These are phyloP conservation scores for Chrysodeixis includens DNA, from an alignment of 2,888 invertebrate species.

Conservation along the genomic window DNA sequence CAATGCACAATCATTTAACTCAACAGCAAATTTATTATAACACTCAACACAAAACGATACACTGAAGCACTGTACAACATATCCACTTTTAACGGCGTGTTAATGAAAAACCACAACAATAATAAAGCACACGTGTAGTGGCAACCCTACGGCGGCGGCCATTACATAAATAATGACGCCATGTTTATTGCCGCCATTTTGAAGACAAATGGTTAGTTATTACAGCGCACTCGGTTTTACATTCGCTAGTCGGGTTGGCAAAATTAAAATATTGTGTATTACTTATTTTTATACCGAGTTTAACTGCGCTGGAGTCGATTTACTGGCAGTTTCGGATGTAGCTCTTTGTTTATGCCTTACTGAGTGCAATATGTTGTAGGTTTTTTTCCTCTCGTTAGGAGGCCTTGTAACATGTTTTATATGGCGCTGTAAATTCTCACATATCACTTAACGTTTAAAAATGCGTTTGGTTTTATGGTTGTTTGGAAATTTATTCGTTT, in stretches of 20 bases:
- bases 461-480: slow-evolving; percentile 47
- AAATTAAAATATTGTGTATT: slow-evolving; percentile 89
- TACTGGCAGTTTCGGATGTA: slow-evolving; percentile 71
- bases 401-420: slow-evolving; percentile 54
- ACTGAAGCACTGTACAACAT: slow-evolving; percentile 59
- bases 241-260: slow-evolving; percentile 83
- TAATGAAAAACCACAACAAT: slow-evolving; percentile 86
- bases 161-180: slow-evolving; percentile 89
- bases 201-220: slow-evolving; percentile 90
- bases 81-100: slow-evolving; percentile 65
- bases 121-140: slow-evolving; percentile 87
- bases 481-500: slow-evolving; percentile 49
- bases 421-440: slow-evolving; percentile 71
- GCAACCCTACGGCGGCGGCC: slow-evolving; percentile 84
- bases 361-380: slow-evolving; percentile 55
- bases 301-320: slow-evolving; percentile 85
- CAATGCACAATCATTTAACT: slow-evolving; percentile 44
- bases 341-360: slow-evolving; percentile 67
- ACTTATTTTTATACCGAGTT: slow-evolving; percentile 82
- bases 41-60: slow-evolving; percentile 50
- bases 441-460: slow-evolving; percentile 69
- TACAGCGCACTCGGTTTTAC: slow-evolving; percentile 87
- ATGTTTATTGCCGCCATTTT: slow-evolving; percentile 89
- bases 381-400: slow-evolving; percentile 35
- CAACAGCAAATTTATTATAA: slow-evolving; percentile 47